Evolutionary conservation across 2,113 vertebrate genomes (phyloP).

Genomic region (Hippocampus guttulatus): DNA sequence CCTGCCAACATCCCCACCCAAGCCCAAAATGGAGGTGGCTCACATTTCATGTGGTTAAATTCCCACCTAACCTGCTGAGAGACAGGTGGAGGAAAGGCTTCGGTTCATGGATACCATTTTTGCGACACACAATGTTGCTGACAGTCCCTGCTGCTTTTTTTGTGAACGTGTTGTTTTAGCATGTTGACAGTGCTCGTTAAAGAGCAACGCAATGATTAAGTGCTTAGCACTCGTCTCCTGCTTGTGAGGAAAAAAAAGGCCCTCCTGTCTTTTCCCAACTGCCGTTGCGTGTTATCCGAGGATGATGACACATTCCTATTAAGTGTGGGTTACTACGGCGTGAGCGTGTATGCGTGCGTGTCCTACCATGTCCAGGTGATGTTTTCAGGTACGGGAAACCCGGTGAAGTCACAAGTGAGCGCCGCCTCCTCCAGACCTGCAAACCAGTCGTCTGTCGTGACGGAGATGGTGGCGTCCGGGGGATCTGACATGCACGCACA

Average conservation of each 20-base stretch:
- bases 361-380: conserved; percentile 83
- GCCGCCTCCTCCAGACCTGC: conserved; percentile 69
- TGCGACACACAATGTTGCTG: not conserved
- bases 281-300: conserved; percentile 13
- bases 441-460: conserved; percentile 66
- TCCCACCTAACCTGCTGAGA: conserved; percentile 37
- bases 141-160: not conserved
- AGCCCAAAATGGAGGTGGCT: conserved; percentile 23
- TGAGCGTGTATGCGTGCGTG: not conserved
- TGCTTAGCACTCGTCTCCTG: conserved; percentile 62
- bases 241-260: conserved; percentile 49
- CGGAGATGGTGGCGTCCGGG: conserved; percentile 74
- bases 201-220: conserved; percentile 64
- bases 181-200: conserved; percentile 66
- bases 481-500: conserved; percentile 69
- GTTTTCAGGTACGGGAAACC: conserved; percentile 71
- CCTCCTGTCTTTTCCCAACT: conserved; percentile 5
- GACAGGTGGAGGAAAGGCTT: conserved; percentile 20
- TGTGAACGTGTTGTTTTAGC: conserved; percentile 42
- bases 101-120: not conserved
- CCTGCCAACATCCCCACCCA: conserved; percentile 23
- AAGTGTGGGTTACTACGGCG: not conserved
- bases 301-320: conserved; percentile 59
- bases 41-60: conserved; percentile 52
- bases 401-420: conserved; percentile 74